Evolutionary conservation across 2,113 vertebrate genomes (phyloP).

Genomic region (Myiagra hebetior): DNA sequence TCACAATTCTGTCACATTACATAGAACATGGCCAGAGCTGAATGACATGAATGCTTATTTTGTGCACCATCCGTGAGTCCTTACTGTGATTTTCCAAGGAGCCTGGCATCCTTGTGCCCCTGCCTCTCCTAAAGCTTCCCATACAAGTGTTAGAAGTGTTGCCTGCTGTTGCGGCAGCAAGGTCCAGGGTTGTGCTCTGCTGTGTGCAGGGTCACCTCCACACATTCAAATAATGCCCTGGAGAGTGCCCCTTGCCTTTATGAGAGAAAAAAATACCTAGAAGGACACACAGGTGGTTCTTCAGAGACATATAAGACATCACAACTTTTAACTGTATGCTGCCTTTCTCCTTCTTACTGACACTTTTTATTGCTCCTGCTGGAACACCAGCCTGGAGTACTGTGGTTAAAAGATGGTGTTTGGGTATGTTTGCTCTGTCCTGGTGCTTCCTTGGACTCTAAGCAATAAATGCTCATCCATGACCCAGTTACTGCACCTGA

Average conservation of each 20-base stretch:
- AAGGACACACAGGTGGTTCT: background rate
- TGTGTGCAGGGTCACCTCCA: background rate
- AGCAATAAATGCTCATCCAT: background rate
- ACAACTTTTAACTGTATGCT: background rate
- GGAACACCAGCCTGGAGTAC: background rate
- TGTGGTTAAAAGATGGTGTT: background rate
- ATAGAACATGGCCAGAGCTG: background rate
- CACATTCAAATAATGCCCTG: background rate
- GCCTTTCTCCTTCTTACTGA: background rate
- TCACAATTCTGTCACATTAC: background rate
- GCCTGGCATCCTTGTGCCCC: background rate
- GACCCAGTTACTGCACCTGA: background rate
- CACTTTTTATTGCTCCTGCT: background rate
- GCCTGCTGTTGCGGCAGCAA: background rate
- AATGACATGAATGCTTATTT: background rate
- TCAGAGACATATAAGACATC: background rate
- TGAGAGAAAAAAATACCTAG: background rate
- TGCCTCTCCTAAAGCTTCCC: background rate
- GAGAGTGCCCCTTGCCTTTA: background rate
- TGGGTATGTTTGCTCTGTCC: background rate
- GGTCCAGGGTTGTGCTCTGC: background rate
- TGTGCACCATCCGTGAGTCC: background rate
- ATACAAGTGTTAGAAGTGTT: background rate
- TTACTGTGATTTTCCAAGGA: background rate
- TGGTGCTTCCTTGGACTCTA: background rate